A percentile compares a stretch with the other conserved stretches of the same genome.
Evolutionary conservation across 1,140 invertebrate genomes (phyloP).

Genomic region (Spodoptera frugiperda): DNA sequence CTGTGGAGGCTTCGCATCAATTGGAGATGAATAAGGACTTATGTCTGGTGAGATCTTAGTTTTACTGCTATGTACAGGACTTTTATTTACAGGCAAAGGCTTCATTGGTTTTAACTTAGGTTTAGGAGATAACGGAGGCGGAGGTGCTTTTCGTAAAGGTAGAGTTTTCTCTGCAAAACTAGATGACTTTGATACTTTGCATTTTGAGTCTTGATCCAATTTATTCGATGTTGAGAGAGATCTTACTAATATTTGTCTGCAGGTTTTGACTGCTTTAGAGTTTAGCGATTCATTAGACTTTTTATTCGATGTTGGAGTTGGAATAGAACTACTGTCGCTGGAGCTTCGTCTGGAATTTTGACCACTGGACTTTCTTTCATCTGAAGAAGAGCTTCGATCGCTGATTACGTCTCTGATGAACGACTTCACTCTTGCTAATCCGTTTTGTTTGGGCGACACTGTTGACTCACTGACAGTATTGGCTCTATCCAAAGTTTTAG

Average conservation of each 20-base stretch:
- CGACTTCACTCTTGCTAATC: constrained; percentile 82
- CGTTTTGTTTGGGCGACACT: constrained; percentile 83
- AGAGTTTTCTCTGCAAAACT: constrained; percentile 85
- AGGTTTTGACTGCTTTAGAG: constrained; percentile 82
- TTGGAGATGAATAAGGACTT: constrained; percentile 79
- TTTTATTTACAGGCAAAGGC: constrained; percentile 69
- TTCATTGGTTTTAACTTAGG: constrained; percentile 84
- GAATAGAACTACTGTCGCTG: constrained; percentile 78
- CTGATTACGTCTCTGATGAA: constrained; percentile 86
- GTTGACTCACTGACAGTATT: constrained; percentile 76
- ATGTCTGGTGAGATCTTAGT: constrained; percentile 73
- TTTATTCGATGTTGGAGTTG: constrained; percentile 70
- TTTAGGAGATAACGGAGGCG: constrained; percentile 84
- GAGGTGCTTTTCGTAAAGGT: constrained; percentile 83
- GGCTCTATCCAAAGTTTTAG: constrained; percentile 79
- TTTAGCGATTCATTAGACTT: constrained; percentile 81
- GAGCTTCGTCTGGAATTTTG: constrained; percentile 80
- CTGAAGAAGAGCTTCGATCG: constrained; percentile 82
- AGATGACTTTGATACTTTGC: constrained; percentile 82
- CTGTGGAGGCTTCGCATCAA: constrained; percentile 73
- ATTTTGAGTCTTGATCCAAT: constrained; percentile 80
- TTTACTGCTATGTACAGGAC: constrained; percentile 54
- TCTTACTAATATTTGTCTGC: constrained; percentile 84
- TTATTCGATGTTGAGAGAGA: constrained; percentile 83
- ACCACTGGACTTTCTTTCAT: constrained; percentile 81